Evolutionary conservation across 92 coral and sea anemone genomes (phyloP), one percentile per base, ranked within the genome.

Genomic region (Meandrina meandrites): DNA sequence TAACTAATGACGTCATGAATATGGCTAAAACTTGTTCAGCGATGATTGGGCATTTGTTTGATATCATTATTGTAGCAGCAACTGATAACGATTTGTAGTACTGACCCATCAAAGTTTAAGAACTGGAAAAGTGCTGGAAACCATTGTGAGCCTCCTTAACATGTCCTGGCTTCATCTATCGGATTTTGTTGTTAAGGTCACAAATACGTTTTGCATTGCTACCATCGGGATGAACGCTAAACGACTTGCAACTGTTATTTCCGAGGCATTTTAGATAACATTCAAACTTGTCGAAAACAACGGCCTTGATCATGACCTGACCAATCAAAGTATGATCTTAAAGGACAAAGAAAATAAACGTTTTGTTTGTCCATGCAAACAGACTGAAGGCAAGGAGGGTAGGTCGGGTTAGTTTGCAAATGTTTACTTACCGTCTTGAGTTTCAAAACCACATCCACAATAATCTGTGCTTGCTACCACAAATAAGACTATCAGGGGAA

Each of bases 391-490:
- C 0, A 53, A 53, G 58, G 18, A 53, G 2, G 14, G 58, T n/a
- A 40, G 45, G 45, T 2, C 45, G 6, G 2, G 45, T 2, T 40
- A 40, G 45, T 40, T 40, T 40, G 2, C 6, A n/a, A n/a, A 40
- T 8, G 45, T 67, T 30, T 68, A 68, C 74, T 11, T 68, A 68
- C 74, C 74, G 18, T 30, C 40, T 68, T 68, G 74, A 28, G 74
- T 68, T 32, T 68, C 74, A 11, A 68, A 68, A 68, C 30, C 74
- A 18, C 36, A 30, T 68, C 74, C 74, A 68, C 74, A 68, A 68
- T 8, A 68, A 18, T 68, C 74, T 8, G 6, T 34, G 19, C 34
- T 70, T 12, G 76, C 76, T 1, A 32, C 12, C 21, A 70, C 76
- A 70, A 70, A 70, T 36, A 70, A 8, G 19, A 32, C 7, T 34